Conservation (phyloP, 2,888 invertebrate species). For the Rhimphoctona megacephalus region DNA sequence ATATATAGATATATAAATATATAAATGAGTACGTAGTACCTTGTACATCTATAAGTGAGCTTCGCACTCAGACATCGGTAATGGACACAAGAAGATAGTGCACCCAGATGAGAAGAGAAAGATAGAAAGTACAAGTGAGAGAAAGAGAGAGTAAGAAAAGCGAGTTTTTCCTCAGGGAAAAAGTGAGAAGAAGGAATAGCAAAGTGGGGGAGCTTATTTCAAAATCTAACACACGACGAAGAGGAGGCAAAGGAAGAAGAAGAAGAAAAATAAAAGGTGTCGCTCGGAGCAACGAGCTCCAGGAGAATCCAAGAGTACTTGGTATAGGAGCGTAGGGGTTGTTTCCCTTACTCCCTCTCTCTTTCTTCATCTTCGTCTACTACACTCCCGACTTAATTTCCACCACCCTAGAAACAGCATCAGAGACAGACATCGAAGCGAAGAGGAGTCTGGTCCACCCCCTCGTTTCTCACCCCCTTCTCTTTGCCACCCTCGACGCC, state of each 20-base stretch:
- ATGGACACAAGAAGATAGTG: constrained; percentile 60
- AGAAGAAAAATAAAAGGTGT: constrained; percentile 78
- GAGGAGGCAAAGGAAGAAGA: constrained; percentile 72
- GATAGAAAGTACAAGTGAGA: constrained; percentile 11
- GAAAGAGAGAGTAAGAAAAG: constrained; percentile 65
- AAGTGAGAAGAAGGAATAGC: constrained; percentile 54
- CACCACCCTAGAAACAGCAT: constrained; percentile 73
- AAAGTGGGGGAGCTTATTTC: constrained; percentile 77
- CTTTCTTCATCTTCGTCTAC: constrained; percentile 3
- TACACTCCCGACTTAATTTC: constrained; percentile 80
- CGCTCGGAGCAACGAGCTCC: constrained; percentile 75
- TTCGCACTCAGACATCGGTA: constrained; percentile 67
- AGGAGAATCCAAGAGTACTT: constrained; percentile 49
- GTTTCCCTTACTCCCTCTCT: constrained; percentile 47
- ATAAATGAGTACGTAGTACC: constrained; percentile 32
- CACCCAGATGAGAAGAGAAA: constrained; percentile 38
- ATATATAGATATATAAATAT: neutral
- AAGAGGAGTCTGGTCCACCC: constrained; percentile 26
- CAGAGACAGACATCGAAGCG: constrained; percentile 61
- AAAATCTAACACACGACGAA: constrained; percentile 79
- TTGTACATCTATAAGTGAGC: constrained; percentile 61
- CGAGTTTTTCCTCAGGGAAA: constrained; percentile 68
- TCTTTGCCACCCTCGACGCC: constrained; percentile 33
- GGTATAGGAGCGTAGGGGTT: constrained; percentile 70
- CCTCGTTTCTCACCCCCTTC: constrained; percentile 30